These are phyloP conservation scores for Hemicentrotus pulcherrimus DNA, from an alignment of 35 echinoderm and acorn worm species.

Conservation along the genomic window DNA sequence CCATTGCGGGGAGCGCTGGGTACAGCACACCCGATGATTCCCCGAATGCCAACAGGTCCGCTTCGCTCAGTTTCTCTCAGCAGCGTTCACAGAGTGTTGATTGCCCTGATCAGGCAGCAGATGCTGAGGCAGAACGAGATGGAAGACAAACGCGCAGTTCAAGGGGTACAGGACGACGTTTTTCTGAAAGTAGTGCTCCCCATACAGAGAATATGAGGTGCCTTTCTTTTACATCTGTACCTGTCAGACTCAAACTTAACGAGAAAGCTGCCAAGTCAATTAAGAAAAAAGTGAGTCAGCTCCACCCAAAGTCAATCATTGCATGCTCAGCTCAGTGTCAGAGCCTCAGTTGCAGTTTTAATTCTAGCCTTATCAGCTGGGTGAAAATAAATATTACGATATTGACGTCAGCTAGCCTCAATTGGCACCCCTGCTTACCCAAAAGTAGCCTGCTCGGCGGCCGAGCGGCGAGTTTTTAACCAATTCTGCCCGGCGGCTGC, in stretches of 20 bases:
- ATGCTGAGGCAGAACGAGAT: background rate
- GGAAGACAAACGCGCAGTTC: background rate
- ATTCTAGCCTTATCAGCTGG: too few relatives aligned
- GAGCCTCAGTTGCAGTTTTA: too few relatives aligned
- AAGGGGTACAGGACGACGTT: background rate
- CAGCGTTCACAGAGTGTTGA: background rate
- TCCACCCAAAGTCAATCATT: too few relatives aligned
- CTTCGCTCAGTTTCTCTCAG: background rate
- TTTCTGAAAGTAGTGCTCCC: background rate
- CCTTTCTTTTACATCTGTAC: slow-evolving; percentile 2
- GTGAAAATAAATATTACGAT: too few relatives aligned
- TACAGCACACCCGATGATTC: background rate
- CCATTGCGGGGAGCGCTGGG: background rate
- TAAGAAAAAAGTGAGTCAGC: slow-evolving; percentile 2
- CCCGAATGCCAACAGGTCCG: background rate
- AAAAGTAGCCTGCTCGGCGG: too few relatives aligned
- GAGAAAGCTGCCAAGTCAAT: background rate
- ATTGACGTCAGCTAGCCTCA: too few relatives aligned
- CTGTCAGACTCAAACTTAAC: background rate
- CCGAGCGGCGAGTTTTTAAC: too few relatives aligned
- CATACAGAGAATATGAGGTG: slow-evolving; percentile 1
- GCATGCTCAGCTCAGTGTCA: too few relatives aligned
- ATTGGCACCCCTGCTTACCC: too few relatives aligned
- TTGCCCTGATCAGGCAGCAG: background rate
- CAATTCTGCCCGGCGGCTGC: too few relatives aligned